Conservation (phyloP, 2,888 invertebrate genomes). For the Rhagonycha lutea region DNA sequence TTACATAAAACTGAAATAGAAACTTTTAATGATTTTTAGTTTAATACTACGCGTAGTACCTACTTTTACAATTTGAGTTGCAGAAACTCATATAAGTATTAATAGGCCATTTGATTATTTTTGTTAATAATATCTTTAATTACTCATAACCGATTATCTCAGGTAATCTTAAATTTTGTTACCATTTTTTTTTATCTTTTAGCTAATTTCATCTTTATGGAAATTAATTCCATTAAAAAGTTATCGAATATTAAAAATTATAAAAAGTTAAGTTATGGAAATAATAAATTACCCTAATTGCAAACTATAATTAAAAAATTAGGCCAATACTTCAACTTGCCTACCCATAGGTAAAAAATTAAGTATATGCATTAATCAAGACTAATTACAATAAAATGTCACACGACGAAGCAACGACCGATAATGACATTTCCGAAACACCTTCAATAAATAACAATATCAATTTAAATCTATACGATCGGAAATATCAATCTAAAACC, state of each 20-base stretch:
- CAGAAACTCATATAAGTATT: background rate
- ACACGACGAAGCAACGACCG: slow-evolving; percentile 13
- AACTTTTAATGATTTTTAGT: background rate
- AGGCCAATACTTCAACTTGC: background rate
- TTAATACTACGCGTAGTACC: background rate
- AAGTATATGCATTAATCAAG: background rate
- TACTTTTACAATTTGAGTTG: background rate
- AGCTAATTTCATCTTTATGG: background rate
- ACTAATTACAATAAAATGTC: background rate
- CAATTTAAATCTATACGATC: slow-evolving; percentile 23
- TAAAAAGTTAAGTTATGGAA: no score
- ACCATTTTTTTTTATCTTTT: background rate
- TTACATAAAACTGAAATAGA: background rate
- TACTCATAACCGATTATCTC: background rate
- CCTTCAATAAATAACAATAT: background rate
- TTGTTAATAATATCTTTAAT: background rate
- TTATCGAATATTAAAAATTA: background rate
- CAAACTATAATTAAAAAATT: background rate
- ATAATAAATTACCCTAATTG: background rate
- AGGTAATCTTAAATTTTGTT: background rate
- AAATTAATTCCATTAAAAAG: background rate
- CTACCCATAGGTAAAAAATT: background rate
- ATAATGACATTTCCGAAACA: slow-evolving; percentile 15
- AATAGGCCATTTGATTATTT: background rate
- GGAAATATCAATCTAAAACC: slow-evolving; percentile 49